Conservation (phyloP, 2,888 invertebrate species). For the Lasioglossum zephyrum region DNA sequence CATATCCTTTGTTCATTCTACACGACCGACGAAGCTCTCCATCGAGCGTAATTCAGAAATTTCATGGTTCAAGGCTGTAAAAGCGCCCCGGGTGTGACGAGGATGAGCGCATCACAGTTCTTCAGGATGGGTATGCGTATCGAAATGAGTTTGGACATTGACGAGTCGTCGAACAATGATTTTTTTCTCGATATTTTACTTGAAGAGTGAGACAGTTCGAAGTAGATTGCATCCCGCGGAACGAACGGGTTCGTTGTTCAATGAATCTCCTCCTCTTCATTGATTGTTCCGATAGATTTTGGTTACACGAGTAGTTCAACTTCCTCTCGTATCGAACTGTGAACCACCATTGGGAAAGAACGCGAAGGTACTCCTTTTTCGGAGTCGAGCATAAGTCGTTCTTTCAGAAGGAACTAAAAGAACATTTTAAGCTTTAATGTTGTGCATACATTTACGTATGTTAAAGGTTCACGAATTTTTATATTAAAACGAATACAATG, state of each 20-base stretch:
- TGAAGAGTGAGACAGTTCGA: not conserved
- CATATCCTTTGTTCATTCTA: conserved; percentile 82
- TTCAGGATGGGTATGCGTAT: not conserved
- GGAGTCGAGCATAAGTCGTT: not conserved
- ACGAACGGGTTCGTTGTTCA: not conserved
- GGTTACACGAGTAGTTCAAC: not conserved
- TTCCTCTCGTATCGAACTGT: not conserved
- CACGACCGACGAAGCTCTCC: conserved; percentile 70
- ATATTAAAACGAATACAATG: not conserved
- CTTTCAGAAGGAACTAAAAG: not conserved
- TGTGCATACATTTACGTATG: conserved; percentile 8
- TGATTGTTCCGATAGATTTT: not conserved
- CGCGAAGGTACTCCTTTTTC: not conserved
- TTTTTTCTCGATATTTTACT: conserved; percentile 5
- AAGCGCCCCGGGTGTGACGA: not conserved
- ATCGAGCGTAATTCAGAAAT: conserved; percentile 70
- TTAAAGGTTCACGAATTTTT: not conserved
- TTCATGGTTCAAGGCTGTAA: conserved; percentile 61
- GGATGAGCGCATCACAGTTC: too few relatives aligned
- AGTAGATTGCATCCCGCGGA: not conserved
- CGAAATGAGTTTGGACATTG: not conserved
- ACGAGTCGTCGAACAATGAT: not conserved
- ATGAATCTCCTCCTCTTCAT: not conserved
- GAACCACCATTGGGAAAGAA: not conserved
- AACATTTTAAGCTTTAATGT: conserved; percentile 1